Base-by-base conservation (phyloP, 1,140 invertebrate genomes). In the Cyclina sinensis region DNA sequence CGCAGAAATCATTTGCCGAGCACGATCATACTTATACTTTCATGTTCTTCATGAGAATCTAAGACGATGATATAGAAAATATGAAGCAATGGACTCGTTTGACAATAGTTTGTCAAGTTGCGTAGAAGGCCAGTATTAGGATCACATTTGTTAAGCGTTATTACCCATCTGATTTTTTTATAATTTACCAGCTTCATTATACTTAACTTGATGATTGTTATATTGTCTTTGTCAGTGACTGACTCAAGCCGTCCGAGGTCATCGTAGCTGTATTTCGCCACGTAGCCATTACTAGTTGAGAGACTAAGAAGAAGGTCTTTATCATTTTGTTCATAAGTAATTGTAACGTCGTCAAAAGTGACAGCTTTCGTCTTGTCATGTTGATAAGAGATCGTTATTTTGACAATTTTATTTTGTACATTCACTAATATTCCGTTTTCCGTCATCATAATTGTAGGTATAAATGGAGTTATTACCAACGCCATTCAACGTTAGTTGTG, bases 1-100 rank as follows among this genome's bases (percentile, higher is more conserved):
- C 51, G 62, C 43, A 24, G 51, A 27, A 0, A 32, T 39, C 14
- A 81, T 21, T 65, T 81, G 79, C 18, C 79, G 54, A 39, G 79
- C 30, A 0, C 37, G 35, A 48, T 81, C 79, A 43, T 81, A 81
- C 18, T 32, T 51, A 30, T 62, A 81, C n/a, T 81, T 81, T 32
- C 57, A 81, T 1, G 9, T 35, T 39, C 79, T 57, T n/a, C 79
- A 62, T 37, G 27, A 9, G 79, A 39, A 24, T 59, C 37, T 12
- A 81, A 30, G 9, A 32, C 7, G 16, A 81, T 62, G 5, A 62
- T 81, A 81, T 59, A 14, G 32, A 39, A 81, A 81, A n/a, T 59
- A 24, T 11, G 79, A 81, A 18, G 79, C 30, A 1, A 81, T 14
- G 1, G 79, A 30, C 24, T 57, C 79, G 27, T 81, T 81, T n/a